Evolutionary conservation across 1,140 invertebrate genomes (phyloP), one percentile per base, ranked within the genome.

Genomic region (Tetramorium parvispinum): DNA sequence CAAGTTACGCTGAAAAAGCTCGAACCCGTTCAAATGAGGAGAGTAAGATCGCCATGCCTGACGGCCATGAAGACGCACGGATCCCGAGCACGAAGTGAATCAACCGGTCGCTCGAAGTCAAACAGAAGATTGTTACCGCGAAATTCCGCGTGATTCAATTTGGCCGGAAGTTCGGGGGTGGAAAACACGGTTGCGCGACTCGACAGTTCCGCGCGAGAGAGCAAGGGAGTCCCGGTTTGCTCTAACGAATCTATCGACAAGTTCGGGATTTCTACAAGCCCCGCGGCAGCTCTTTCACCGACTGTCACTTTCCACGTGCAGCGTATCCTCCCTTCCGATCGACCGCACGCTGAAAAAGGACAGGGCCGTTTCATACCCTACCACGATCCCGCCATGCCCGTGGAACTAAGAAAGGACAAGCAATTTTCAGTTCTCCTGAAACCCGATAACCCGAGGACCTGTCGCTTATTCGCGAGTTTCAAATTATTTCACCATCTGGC

Each of bases 401-500:
- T 6, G 16, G 40, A 83, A 82, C 24, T 73, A 73, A 83, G 79
- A 75, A 65, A 43, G 59, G 21, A 53, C 77, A 57, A 83, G 77
- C 87, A 89, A 89, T 86, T 88, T 89, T 81, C 57, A 83, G 59
- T 71, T 87, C 87, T 89, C 83, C 87, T 83, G 21, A 49, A 68
- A 85, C 21, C 70, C 75, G 65, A 85, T 87, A 86, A 92, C 81
- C 81, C 88, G 27, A 55, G 68, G 55, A 76, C 27, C 73, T 68
- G 88, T 65, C 49, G 86, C 85, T 87, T 61, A 40, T 59, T n/a
- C 88, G 87, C 59, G 90, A 93, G 85, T 93, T 93, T 90, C 91
- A 87, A 92, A 94, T 94, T 93, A 93, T 93, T 92, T 93, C 86
- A 88, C 85, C 90, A 93, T 94, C 91, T 89, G 87, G 70, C 68